These are phyloP conservation scores for Lamellibrachia luymesi DNA, from an alignment of 1,140 invertebrate species.

Conservation along the genomic window DNA sequence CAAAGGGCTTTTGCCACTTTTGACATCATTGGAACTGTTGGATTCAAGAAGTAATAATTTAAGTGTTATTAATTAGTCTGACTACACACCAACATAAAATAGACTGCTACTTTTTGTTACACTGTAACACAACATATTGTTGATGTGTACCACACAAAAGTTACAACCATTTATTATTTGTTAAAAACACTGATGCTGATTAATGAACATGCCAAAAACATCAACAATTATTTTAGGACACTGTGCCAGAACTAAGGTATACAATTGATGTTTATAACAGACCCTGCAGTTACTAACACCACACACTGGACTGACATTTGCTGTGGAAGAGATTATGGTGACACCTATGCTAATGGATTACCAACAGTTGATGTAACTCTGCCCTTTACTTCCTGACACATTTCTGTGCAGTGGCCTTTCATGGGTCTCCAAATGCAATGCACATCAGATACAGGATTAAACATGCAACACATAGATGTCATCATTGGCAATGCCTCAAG, in stretches of 20 bases:
- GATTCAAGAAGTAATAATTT: too few relatives aligned
- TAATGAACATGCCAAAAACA: neutral
- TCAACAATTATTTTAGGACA: neutral
- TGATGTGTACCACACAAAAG: too few relatives aligned
- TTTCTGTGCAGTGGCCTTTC: neutral
- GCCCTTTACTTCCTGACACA: neutral
- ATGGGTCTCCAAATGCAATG: neutral
- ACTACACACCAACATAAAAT: too few relatives aligned
- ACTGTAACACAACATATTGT: too few relatives aligned
- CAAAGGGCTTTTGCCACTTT: neutral
- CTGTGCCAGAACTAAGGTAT: neutral
- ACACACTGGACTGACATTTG: too few relatives aligned
- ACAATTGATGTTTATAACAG: too few relatives aligned
- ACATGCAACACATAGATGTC: neutral
- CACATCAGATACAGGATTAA: neutral
- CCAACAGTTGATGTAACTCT: neutral
- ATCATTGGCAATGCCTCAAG: neutral
- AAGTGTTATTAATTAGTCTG: too few relatives aligned
- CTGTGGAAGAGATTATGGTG: neutral
- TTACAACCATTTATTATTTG: too few relatives aligned
- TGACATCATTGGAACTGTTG: too few relatives aligned
- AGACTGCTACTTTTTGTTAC: too few relatives aligned
- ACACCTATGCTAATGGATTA: neutral
- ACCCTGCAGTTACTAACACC: too few relatives aligned
- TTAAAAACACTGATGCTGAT: too few relatives aligned